A percentile compares a stretch with the other conserved stretches of the same genome.
phyloP scores from a whole-genome alignment of 2,797 vertebrate species.

The Gephyroberyx darwinii region DNA sequence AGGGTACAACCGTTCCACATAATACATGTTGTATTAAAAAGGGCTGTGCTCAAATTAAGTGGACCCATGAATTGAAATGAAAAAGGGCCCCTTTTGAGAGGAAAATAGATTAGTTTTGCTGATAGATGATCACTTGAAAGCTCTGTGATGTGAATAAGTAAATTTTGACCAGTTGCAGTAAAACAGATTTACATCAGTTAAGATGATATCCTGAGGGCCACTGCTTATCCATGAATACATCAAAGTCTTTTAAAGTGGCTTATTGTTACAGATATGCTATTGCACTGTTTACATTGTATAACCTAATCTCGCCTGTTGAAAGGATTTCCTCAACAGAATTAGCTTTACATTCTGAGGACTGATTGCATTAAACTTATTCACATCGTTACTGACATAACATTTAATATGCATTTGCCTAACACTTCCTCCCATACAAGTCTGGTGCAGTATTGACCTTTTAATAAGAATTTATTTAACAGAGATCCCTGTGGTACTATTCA shows the following conservation, averaged over 20 bases:
- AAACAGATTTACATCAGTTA: constrained; percentile 80
- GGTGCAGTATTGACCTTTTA: constrained; percentile 65
- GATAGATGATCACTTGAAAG: constrained; percentile 82
- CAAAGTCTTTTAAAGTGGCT: constrained; percentile 71
- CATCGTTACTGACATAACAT: constrained; percentile 22
- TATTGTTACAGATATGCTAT: constrained; percentile 59
- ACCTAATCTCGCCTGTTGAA: constrained; percentile 56
- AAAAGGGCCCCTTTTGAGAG: constrained; percentile 71
- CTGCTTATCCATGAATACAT: constrained; percentile 71
- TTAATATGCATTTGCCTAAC: constrained; percentile 24
- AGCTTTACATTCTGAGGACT: constrained; percentile 29
- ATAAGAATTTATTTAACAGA: constrained; percentile 67
- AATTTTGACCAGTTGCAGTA: constrained; percentile 79
- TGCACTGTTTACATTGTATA: constrained; percentile 69
- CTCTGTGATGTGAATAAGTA: constrained; percentile 78
- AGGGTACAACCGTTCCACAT: constrained; percentile 78
- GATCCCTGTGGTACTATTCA: constrained; percentile 67
- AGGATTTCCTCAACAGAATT: constrained; percentile 55
- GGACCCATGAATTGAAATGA: constrained; percentile 74
- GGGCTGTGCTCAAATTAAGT: constrained; percentile 77
- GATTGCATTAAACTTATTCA: constrained; percentile 20
- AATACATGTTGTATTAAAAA: constrained; percentile 78
- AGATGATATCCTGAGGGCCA: constrained; percentile 69
- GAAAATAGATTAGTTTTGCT: constrained; percentile 79
- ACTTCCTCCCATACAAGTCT: constrained; percentile 24